phyloP scores from a whole-genome alignment of 2,888 invertebrate species.

The Ichneumoninae sp. region DNA sequence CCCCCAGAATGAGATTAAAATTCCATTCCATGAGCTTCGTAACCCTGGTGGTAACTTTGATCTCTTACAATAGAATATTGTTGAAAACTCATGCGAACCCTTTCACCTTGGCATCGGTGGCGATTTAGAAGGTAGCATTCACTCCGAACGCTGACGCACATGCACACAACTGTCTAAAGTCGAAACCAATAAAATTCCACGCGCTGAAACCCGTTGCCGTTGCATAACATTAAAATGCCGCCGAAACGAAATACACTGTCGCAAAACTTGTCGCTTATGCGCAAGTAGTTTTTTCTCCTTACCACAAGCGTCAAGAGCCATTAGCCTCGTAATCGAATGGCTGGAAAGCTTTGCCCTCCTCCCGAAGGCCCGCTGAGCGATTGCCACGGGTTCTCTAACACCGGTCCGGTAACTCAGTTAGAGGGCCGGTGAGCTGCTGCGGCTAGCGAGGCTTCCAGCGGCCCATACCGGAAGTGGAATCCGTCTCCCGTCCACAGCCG shows the following conservation, averaged over 20 bases:
- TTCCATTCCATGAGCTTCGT: not conserved
- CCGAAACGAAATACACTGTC: constrained; percentile 36
- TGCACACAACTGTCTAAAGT: not conserved
- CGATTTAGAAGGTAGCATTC: constrained; percentile 10
- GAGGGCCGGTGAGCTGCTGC: constrained; percentile 35
- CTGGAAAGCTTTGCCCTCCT: constrained; percentile 29
- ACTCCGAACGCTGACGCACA: constrained; percentile 6
- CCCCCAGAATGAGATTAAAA: not conserved
- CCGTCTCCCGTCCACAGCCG: constrained; percentile 32
- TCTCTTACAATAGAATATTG: too few relatives aligned
- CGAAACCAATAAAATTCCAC: not conserved
- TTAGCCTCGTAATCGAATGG: constrained; percentile 6
- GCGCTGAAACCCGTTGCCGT: constrained; percentile 10
- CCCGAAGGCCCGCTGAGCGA: constrained; percentile 15
- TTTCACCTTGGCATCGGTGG: constrained; percentile 38
- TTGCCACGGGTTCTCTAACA: constrained; percentile 51
- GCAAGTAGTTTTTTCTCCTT: not conserved
- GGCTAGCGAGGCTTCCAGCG: constrained; percentile 21
- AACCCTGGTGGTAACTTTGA: too few relatives aligned
- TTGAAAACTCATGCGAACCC: constrained; percentile 18
- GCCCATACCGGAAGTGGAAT: constrained; percentile 60
- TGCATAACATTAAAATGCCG: constrained; percentile 42
- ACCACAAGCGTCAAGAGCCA: constrained; percentile 1
- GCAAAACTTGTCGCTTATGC: constrained; percentile 32
- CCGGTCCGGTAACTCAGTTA: constrained; percentile 55